phyloP scores from a whole-genome alignment of 2,113 vertebrate genomes.

The Ia io region DNA sequence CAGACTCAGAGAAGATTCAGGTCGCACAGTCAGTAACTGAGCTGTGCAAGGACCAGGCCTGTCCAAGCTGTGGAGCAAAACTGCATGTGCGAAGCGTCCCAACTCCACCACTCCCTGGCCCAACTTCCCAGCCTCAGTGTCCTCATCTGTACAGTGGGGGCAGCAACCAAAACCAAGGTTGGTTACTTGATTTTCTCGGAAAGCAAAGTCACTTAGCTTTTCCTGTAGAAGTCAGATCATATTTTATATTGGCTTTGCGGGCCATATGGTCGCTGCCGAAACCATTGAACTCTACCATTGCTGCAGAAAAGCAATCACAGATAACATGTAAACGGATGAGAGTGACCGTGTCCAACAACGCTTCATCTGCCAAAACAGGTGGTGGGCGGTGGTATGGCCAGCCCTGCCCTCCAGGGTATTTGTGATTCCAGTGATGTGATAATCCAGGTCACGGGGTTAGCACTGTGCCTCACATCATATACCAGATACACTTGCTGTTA shows the following conservation, averaged over 20 bases:
- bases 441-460: not conserved
- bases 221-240: not conserved
- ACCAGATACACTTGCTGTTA: not conserved
- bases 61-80: fast-evolving
- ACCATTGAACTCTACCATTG: not conserved
- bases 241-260: not conserved
- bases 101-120: not conserved
- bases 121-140: not conserved
- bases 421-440: not conserved
- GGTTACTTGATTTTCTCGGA: not conserved
- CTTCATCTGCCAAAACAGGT: not conserved
- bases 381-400: not conserved
- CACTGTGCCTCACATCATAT: not conserved
- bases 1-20: not conserved
- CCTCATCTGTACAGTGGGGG: not conserved
- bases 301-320: not conserved
- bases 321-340: fast-evolving
- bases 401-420: not conserved
- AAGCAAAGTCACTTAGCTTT: not conserved
- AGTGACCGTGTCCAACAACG: not conserved
- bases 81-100: fast-evolving
- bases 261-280: not conserved
- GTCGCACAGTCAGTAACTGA: fast-evolving
- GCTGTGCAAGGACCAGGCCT: not conserved
- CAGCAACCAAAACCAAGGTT: not conserved